Evolutionary conservation across 2,113 vertebrate genomes (phyloP).

Genomic region (Heptranchias perlo): DNA sequence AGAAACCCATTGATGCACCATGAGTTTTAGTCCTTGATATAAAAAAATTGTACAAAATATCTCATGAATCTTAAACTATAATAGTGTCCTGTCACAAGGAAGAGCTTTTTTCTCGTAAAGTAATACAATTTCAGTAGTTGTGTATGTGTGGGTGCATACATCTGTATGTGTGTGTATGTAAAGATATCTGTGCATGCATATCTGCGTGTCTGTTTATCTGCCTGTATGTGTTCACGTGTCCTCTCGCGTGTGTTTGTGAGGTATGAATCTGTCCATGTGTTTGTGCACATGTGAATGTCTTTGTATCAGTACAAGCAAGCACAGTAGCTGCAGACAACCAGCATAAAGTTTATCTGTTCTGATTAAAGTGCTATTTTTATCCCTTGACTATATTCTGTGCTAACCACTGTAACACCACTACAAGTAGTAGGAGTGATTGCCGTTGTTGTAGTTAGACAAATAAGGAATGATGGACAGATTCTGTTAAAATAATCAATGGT

Average conservation of each 20-base stretch:
- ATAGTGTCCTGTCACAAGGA: neutral
- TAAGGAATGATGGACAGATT: neutral
- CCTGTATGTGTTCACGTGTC: neutral
- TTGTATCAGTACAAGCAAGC: neutral
- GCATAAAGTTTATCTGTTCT: neutral
- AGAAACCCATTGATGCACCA: neutral
- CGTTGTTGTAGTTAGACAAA: neutral
- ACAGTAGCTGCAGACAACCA: neutral
- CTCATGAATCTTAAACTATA: neutral
- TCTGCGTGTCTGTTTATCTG: neutral
- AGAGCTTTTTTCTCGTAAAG: neutral
- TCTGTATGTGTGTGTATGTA: no score
- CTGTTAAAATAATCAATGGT: constrained; percentile 1
- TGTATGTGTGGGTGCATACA: neutral
- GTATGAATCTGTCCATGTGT: neutral
- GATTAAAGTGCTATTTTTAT: neutral
- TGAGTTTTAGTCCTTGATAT: neutral
- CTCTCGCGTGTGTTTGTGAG: neutral
- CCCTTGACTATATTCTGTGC: neutral
- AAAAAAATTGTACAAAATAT: neutral
- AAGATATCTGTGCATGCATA: neutral
- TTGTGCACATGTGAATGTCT: neutral
- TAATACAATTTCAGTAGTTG: neutral
- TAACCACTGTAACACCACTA: neutral
- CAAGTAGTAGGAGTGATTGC: neutral